Evolutionary conservation across 2,888 invertebrate genomes (phyloP).

Genomic region (Copidosoma aretas): DNA sequence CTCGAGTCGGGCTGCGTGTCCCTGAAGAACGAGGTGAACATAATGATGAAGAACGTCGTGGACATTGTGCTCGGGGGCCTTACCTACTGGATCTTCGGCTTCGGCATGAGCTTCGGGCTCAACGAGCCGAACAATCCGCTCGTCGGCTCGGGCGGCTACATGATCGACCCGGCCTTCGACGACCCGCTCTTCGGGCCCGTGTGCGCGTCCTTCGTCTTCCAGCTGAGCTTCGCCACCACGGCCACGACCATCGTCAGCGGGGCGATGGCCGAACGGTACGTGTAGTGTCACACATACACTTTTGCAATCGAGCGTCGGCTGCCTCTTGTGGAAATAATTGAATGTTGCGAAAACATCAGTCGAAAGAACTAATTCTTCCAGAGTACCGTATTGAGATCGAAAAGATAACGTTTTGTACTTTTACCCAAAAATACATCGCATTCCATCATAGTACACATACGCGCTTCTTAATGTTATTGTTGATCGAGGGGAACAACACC

Average conservation of each 20-base stretch:
- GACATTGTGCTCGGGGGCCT: conserved; percentile 91
- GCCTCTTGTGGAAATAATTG: too few species aligned
- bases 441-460: too few species aligned
- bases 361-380: too few species aligned
- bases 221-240: conserved; percentile 87
- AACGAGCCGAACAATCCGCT: conserved; percentile 77
- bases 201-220: conserved; percentile 89
- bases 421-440: too few species aligned
- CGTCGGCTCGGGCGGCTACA: conserved; percentile 81
- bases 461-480: too few species aligned
- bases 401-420: too few species aligned
- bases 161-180: conserved; percentile 74
- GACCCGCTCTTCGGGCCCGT: conserved; percentile 83
- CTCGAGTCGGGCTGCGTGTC: conserved; percentile 92
- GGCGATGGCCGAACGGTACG: conserved; percentile 90
- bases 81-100: conserved; percentile 95
- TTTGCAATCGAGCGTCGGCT: too few species aligned
- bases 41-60: conserved; percentile 96
- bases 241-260: conserved; percentile 93
- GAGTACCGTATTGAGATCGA: too few species aligned
- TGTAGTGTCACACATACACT: too few species aligned
- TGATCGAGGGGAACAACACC: too few species aligned
- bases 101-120: conserved; percentile 87
- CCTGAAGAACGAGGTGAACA: conserved; percentile 92
- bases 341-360: too few species aligned